Conservation (phyloP, 2,888 invertebrate species). For the Chymomyza fuscimana region DNA sequence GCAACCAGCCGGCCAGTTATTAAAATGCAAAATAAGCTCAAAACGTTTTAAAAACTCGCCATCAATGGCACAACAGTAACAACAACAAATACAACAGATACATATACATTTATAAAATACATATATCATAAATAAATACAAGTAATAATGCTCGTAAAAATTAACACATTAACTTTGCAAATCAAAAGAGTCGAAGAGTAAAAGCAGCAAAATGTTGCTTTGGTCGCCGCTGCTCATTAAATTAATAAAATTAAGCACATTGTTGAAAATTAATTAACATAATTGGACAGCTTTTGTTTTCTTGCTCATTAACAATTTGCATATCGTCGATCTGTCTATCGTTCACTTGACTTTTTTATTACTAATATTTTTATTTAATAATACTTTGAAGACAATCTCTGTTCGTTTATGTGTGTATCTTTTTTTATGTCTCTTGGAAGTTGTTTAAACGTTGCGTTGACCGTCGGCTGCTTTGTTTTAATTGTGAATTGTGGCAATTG, state of each 20-base stretch:
- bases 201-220: conserved; percentile 2
- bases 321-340: conserved; percentile 14
- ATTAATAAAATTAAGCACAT: conserved; percentile 61
- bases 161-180: conserved; percentile 19
- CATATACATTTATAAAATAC: conserved; percentile 24
- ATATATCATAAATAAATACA: conserved; percentile 27
- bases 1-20: conserved; percentile 43
- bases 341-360: conserved; percentile 1
- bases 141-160: conserved; percentile 39
- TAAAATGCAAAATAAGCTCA: conserved; percentile 64
- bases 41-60: conserved; percentile 10
- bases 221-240: conserved; percentile 58
- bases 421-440: neutral
- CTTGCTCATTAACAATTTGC: conserved; percentile 14
- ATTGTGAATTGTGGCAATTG: conserved; percentile 1
- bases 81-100: conserved; percentile 4
- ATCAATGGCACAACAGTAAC: conserved; percentile 9
- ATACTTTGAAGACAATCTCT: neutral
- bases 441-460: conserved; percentile 15
- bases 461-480: conserved; percentile 46
- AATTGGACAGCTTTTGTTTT: conserved; percentile 60
- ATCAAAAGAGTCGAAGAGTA: neutral
- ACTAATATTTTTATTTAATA: conserved; percentile 1
- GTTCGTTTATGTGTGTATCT: neutral
- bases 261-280: conserved; percentile 67